phyloP scores from a whole-genome alignment of 2,797 vertebrate genomes.

The Mus caroli region DNA sequence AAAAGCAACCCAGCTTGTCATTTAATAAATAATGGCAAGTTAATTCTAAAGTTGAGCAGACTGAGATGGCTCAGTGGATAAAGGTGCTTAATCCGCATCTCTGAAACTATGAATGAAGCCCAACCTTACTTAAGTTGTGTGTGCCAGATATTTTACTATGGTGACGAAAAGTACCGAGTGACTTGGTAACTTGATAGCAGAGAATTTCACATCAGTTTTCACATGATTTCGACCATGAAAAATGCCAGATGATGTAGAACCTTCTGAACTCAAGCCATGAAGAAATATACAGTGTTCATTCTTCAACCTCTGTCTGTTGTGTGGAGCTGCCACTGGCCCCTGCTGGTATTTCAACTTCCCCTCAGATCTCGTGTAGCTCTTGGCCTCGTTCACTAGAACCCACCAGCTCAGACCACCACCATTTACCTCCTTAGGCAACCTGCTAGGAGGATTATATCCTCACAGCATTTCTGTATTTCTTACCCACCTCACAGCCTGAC shows the following conservation, averaged over 20 bases:
- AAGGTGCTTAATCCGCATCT: not conserved
- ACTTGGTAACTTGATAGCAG: not conserved
- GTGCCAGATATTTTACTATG: not conserved
- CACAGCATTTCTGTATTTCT: not conserved
- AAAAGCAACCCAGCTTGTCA: not conserved
- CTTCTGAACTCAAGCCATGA: not conserved
- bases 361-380: not conserved
- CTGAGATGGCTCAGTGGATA: no score
- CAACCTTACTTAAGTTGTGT: not conserved
- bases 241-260: not conserved
- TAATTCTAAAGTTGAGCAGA: not conserved
- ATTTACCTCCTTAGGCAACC: not conserved
- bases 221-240: not conserved
- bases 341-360: not conserved
- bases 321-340: not conserved
- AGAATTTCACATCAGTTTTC: not conserved
- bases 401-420: not conserved
- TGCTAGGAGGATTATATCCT: not conserved
- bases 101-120: not conserved
- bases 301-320: no score
- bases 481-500: not conserved
- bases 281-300: not conserved
- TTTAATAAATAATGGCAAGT: not conserved
- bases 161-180: not conserved
- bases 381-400: not conserved